Conservation (phyloP, 1,140 invertebrate species). For the Eueides isabella region DNA sequence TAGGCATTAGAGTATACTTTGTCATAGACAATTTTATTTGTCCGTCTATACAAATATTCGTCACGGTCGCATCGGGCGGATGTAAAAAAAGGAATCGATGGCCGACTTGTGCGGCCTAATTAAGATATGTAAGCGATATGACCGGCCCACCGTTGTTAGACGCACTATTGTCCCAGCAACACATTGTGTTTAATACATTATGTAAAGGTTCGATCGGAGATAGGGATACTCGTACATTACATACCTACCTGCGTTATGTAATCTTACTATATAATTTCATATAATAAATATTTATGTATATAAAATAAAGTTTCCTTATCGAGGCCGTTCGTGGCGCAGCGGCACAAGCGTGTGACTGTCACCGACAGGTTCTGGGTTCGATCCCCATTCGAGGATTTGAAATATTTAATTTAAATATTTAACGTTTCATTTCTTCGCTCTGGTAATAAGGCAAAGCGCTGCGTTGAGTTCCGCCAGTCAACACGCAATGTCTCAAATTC, state of each 20-base stretch:
- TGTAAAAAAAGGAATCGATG: slow-evolving; percentile 62
- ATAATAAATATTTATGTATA: background rate
- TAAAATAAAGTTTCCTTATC: too few relatives aligned
- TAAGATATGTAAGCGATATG: slow-evolving; percentile 76
- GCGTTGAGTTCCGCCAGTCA: too few relatives aligned
- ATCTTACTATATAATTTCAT: background rate
- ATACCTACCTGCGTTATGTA: background rate
- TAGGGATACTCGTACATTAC: slow-evolving; percentile 14
- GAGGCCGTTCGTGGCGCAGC: too few relatives aligned
- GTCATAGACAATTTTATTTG: slow-evolving; percentile 32
- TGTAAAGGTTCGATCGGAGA: slow-evolving; percentile 43
- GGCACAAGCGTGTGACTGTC: too few relatives aligned
- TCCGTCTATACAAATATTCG: slow-evolving; percentile 66
- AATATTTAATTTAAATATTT: too few relatives aligned
- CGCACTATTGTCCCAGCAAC: slow-evolving; percentile 47
- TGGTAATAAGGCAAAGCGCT: too few relatives aligned
- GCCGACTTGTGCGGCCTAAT: slow-evolving; percentile 73
- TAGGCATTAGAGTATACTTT: slow-evolving; percentile 40
- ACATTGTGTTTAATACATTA: slow-evolving; percentile 47
- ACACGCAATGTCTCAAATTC: too few relatives aligned
- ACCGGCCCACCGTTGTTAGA: slow-evolving; percentile 48
- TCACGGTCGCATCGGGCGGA: slow-evolving; percentile 62
- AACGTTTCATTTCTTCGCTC: too few relatives aligned
- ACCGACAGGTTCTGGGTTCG: too few relatives aligned
- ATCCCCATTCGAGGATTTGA: too few relatives aligned